Evolutionary conservation across 2,888 invertebrate genomes (phyloP).

Genomic region (Dromius quadrimaculatus): DNA sequence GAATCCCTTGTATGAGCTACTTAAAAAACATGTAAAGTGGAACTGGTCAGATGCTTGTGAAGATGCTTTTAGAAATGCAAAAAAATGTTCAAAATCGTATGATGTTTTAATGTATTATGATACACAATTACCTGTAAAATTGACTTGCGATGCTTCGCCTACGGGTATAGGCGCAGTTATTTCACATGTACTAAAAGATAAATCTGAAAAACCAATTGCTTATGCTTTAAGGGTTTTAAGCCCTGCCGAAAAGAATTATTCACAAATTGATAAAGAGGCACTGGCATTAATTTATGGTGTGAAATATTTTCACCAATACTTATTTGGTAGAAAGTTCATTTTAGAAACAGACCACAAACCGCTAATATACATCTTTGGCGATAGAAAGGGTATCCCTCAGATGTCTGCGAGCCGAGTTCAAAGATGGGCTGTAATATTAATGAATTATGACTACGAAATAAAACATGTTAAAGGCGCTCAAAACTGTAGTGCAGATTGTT

Average conservation of each 20-base stretch:
- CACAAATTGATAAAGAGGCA: not conserved
- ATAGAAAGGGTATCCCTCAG: not conserved
- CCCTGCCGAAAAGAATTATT: constrained; percentile 1
- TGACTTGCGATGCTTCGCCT: not conserved
- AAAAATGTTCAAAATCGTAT: not conserved
- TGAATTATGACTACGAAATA: not conserved
- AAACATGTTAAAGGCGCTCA: constrained; percentile 5
- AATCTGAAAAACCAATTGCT: not conserved
- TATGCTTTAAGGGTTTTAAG: not conserved
- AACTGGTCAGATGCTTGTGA: too few species aligned
- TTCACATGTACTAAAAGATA: not conserved
- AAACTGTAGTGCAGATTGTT: not conserved
- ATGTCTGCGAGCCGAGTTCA: not conserved
- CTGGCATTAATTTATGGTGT: constrained; percentile 1
- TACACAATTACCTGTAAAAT: not conserved
- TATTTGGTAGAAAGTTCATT: not conserved
- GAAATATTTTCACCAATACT: not conserved
- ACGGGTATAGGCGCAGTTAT: not conserved
- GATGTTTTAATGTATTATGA: constrained; percentile 2
- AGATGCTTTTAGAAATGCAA: constrained; percentile 1
- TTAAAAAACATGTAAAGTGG: constrained; percentile 2
- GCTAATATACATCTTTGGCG: not conserved
- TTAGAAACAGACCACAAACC: constrained; percentile 1
- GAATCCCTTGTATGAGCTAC: not conserved
- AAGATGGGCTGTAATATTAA: not conserved